These are phyloP conservation scores for Sipha flava DNA, from an alignment of 1,140 invertebrate species.

Conservation along the genomic window DNA sequence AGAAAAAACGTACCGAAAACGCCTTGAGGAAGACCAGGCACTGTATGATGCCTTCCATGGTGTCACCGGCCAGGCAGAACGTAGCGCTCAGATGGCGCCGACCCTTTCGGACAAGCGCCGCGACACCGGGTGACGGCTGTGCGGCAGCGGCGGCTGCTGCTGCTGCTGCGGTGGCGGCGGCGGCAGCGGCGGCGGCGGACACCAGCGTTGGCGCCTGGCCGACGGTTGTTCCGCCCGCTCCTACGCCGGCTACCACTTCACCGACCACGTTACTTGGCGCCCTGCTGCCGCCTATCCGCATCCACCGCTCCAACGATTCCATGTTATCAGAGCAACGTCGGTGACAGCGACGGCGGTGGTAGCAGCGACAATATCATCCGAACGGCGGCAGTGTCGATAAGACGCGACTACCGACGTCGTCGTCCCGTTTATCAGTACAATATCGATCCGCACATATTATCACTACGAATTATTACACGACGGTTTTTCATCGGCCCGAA, in stretches of 20 bases:
- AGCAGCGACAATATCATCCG: not conserved
- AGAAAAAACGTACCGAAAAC: constrained; percentile 66
- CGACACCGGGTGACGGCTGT: not conserved
- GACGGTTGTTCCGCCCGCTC: constrained; percentile 47
- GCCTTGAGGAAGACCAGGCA: constrained; percentile 84
- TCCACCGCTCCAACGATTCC: constrained; percentile 19
- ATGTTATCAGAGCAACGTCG: constrained; percentile 6
- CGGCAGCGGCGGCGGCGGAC: constrained; percentile 39
- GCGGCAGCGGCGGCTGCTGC: constrained; percentile 35
- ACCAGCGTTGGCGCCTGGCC: constrained; percentile 26
- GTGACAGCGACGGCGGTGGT: not conserved
- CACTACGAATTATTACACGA: not conserved
- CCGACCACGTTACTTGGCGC: not conserved
- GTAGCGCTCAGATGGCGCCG: constrained; percentile 68
- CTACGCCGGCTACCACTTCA: not conserved
- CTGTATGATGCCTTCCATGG: constrained; percentile 86
- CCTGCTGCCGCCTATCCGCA: constrained; percentile 7
- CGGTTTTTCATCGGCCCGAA: not conserved
- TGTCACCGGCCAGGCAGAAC: constrained; percentile 77
- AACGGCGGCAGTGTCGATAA: not conserved
- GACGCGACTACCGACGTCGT: not conserved
- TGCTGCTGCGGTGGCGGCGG: constrained; percentile 35
- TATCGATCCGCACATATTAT: not conserved
- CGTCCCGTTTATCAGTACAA: not conserved
- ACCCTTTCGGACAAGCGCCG: constrained; percentile 57